Base-by-base conservation (phyloP, 2,888 invertebrate genomes). In the Tipula lateralis region DNA sequence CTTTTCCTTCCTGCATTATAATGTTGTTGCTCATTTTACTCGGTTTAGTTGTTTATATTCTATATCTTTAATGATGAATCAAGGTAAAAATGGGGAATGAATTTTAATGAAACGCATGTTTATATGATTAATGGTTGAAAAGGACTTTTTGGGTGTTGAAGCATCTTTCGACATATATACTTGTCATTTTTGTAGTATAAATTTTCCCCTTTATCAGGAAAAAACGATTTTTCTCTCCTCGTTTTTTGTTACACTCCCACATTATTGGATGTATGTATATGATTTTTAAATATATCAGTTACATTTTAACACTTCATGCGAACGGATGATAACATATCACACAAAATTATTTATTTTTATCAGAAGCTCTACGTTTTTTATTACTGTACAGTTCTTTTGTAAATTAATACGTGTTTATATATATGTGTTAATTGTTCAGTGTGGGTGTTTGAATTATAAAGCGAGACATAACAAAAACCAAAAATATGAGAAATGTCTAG, bases 401-500 rank as follows among this genome's bases (percentile, higher is more conserved):
- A 24, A 19, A 12, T 9, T 66, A 4, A 66, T 66, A 44, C 36
- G 66, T 66, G 66, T 2, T n/a, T n/a, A n/a, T n/a, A n/a, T n/a
- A n/a, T n/a, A 2, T 66, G 24, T 9, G 19, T 12, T 24, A 24
- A 66, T 24, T 44, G 1, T 0, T 16, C 9, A 66, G 24, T 66
- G 66, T 66, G 7, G 12, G 44, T 44, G 44, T 24, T 44, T n/a
- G 5, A 44, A 44, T 4, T 44, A 36, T 12, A 36, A 36, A 44
- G 3, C 13, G 24, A 66, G 24, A 24, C 4, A 16, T 24, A 66
- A 66, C 0, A 66, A 66, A 66, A 66, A 66, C 66, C 2, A 24
- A 24, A 66, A 66, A 24, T 66, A 66, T 66, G 66, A 80, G 82
- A 84, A 81, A 85, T 85, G 84, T 90, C 90, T 90, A 90, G 90